Conservation (phyloP, 2,888 invertebrate genomes). For the Coenonympha arcania region DNA sequence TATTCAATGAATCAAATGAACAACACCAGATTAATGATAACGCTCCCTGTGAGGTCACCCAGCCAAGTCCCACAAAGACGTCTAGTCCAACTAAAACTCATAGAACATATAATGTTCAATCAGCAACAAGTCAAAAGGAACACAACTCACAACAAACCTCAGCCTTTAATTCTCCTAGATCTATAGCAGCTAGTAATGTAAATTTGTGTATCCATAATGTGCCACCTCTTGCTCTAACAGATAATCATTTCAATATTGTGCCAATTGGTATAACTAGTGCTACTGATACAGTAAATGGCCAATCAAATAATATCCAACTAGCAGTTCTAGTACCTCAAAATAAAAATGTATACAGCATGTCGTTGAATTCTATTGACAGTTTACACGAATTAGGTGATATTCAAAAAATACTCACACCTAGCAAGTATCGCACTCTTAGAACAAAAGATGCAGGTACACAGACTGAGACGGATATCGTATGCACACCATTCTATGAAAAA, state of each 20-base stretch:
- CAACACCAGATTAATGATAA: constrained; percentile 37
- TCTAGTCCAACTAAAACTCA: constrained; percentile 58
- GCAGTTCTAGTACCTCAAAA: constrained; percentile 76
- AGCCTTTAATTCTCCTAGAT: constrained; percentile 62
- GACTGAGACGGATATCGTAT: constrained; percentile 67
- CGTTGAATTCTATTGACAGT: constrained; percentile 58
- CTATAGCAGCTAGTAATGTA: constrained; percentile 55
- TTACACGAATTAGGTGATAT: constrained; percentile 48
- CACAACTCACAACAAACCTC: constrained; percentile 57
- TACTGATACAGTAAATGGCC: constrained; percentile 56
- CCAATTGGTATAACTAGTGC: constrained; percentile 60
- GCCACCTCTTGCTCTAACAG: constrained; percentile 56
- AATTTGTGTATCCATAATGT: constrained; percentile 65
- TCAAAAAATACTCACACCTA: constrained; percentile 58
- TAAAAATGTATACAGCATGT: constrained; percentile 60
- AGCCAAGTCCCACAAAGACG: constrained; percentile 27
- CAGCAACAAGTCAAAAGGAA: constrained; percentile 59
- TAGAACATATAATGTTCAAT: constrained; percentile 60
- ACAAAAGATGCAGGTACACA: constrained; percentile 80
- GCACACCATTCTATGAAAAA: constrained; percentile 45
- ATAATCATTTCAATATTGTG: constrained; percentile 63
- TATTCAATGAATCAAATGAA: constrained; percentile 32
- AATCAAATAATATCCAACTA: constrained; percentile 71
- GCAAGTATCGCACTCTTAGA: constrained; percentile 63
- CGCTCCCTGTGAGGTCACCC: constrained; percentile 34